Evolutionary conservation across 2,113 vertebrate species (phyloP).

Genomic region (Heloderma charlesbogerti): DNA sequence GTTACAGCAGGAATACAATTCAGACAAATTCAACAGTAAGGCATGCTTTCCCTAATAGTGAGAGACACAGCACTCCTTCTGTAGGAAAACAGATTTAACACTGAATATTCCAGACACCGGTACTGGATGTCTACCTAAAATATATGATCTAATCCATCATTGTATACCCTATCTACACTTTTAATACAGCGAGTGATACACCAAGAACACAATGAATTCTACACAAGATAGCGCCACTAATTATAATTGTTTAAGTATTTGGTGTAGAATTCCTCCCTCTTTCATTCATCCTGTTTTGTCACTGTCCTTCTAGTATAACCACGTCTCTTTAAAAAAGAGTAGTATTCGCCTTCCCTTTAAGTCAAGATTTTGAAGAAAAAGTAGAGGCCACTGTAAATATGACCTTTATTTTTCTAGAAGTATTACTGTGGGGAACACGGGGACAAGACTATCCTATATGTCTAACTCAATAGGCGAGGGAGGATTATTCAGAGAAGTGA

Average conservation of each 20-base stretch:
- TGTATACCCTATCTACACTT: background rate
- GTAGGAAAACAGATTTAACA: background rate
- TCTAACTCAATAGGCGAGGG: background rate
- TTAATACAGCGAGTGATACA: background rate
- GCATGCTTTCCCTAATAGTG: background rate
- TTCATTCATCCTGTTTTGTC: background rate
- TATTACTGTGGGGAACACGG: background rate
- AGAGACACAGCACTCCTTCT: background rate
- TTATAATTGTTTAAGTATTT: background rate
- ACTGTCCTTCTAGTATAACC: background rate
- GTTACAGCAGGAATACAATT: background rate
- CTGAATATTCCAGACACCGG: background rate
- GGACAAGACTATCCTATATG: background rate
- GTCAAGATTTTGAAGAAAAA: background rate
- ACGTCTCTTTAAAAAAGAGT: background rate
- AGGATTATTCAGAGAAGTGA: background rate
- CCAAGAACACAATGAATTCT: background rate
- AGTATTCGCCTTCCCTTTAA: background rate
- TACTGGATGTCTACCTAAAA: background rate
- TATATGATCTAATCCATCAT: background rate
- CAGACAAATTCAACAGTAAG: background rate
- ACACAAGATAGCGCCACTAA: no score
- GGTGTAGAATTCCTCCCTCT: background rate
- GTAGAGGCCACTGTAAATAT: background rate
- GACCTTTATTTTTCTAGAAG: background rate